Conservation (phyloP, 2,888 invertebrate genomes). For the Drosophila kambysellisi region DNA sequence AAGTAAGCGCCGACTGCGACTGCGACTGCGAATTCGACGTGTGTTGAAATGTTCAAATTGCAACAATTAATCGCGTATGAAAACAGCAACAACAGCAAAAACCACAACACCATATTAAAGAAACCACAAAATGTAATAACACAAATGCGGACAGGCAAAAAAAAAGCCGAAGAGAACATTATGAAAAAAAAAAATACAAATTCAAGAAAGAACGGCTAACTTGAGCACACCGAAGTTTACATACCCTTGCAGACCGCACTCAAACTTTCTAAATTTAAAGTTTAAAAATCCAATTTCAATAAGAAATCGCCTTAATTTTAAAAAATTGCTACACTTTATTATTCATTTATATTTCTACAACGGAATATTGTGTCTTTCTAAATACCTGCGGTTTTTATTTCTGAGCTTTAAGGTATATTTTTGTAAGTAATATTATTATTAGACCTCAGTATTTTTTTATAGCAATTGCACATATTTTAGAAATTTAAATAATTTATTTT, state of each 20-base stretch:
- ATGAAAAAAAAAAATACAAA: neutral
- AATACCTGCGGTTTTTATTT: neutral
- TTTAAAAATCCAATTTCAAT: neutral
- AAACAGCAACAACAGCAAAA: constrained; percentile 21
- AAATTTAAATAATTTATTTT: too few species aligned
- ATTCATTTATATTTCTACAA: neutral
- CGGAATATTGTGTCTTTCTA: neutral
- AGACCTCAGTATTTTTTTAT: too few species aligned
- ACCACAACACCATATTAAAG: constrained; percentile 23
- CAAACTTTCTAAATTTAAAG: neutral
- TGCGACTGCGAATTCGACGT: constrained; percentile 24
- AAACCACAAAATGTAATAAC: constrained; percentile 69
- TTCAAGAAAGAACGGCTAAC: neutral
- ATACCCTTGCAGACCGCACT: neutral
- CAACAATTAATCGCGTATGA: constrained; percentile 65
- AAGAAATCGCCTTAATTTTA: neutral
- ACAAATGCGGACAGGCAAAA: constrained; percentile 70
- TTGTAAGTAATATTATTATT: neutral
- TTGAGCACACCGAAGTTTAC: neutral
- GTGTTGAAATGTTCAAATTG: constrained; percentile 76
- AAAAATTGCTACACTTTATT: neutral
- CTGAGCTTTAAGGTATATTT: neutral
- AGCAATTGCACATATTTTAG: too few species aligned
- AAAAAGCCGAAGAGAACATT: constrained; percentile 28
- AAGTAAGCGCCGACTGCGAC: constrained; percentile 59